These are phyloP conservation scores for Drosophila pectinifera DNA, from an alignment of 1,140 invertebrate genomes.

Conservation along the genomic window DNA sequence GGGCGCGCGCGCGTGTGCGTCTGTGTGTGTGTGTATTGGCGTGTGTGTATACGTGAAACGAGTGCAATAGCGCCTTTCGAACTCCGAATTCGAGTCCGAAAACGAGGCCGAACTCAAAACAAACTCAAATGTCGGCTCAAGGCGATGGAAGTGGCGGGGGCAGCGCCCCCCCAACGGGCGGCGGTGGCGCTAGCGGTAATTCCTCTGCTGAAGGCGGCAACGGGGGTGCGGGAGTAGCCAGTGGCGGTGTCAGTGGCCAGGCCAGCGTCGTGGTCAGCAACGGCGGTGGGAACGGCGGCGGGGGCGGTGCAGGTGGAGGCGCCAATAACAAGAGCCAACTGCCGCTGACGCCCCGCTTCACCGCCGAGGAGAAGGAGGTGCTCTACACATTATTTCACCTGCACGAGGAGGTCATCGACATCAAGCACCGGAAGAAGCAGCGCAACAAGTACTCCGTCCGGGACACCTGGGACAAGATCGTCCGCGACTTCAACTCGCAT, in stretches of 20 bases:
- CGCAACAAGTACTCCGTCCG: conserved; percentile 81
- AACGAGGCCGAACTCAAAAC: conserved; percentile 37
- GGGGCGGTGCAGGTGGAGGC: background rate
- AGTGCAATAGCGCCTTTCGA: conserved; percentile 22
- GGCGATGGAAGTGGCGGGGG: conserved; percentile 36
- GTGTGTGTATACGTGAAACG: conserved; percentile 58
- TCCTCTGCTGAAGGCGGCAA: conserved; percentile 34
- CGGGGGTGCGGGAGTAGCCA: conserved; percentile 2
- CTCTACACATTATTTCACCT: conserved; percentile 75
- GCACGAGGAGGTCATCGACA: conserved; percentile 84
- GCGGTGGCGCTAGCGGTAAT: conserved; percentile 33
- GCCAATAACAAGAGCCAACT: conserved; percentile 54
- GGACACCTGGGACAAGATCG: conserved; percentile 82
- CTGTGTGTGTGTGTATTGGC: conserved; percentile 30
- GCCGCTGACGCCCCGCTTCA: conserved; percentile 79
- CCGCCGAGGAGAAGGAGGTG: conserved; percentile 81
- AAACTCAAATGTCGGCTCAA: conserved; percentile 47
- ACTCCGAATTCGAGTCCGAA: conserved; percentile 24
- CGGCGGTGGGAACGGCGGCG: conserved; percentile 4
- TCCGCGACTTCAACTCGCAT: conserved; percentile 79
- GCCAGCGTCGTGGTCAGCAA: conserved; percentile 39
- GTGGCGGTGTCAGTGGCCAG: conserved; percentile 9
- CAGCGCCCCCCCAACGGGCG: conserved; percentile 25
- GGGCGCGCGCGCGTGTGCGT: conserved; percentile 26
- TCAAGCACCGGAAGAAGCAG: conserved; percentile 79